Conservation (phyloP, 1,140 invertebrate genomes). For the Dreissena polymorpha region DNA sequence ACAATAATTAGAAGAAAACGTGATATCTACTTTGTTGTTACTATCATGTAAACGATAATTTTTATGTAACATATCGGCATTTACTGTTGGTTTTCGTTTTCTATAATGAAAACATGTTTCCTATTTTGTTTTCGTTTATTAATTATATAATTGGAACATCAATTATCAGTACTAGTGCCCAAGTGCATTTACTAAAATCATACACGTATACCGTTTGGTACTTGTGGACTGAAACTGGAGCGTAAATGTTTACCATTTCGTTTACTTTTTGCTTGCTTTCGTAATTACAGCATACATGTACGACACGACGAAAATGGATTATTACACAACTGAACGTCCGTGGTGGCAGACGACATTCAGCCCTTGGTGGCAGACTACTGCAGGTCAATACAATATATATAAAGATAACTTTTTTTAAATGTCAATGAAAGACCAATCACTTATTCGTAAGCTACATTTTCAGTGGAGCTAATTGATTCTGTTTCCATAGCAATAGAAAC, state of each 20-base stretch:
- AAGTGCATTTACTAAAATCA: no score
- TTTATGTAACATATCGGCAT: no score
- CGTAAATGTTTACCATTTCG: no score
- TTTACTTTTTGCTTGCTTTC: no score
- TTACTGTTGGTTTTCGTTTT: no score
- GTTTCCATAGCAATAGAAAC: neutral
- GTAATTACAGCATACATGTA: conserved; percentile 17
- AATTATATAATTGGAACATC: no score
- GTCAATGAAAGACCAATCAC: neutral
- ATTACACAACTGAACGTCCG: neutral
- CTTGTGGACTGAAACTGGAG: no score
- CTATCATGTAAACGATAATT: no score
- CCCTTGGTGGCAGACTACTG: conserved; percentile 13
- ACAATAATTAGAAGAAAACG: no score
- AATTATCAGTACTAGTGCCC: no score
- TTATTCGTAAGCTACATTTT: neutral
- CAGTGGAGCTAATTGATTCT: neutral
- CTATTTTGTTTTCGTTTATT: no score
- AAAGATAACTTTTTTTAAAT: neutral
- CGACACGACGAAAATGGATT: neutral
- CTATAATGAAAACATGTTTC: neutral
- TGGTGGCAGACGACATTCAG: neutral
- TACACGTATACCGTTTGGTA: neutral
- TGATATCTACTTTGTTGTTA: no score
- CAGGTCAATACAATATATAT: neutral